Percentiles rank a stretch among this genome's conserved stretches.
These are phyloP conservation scores for Drosophila colorata DNA, from an alignment of 2,888 invertebrate genomes.

Conservation along the genomic window DNA sequence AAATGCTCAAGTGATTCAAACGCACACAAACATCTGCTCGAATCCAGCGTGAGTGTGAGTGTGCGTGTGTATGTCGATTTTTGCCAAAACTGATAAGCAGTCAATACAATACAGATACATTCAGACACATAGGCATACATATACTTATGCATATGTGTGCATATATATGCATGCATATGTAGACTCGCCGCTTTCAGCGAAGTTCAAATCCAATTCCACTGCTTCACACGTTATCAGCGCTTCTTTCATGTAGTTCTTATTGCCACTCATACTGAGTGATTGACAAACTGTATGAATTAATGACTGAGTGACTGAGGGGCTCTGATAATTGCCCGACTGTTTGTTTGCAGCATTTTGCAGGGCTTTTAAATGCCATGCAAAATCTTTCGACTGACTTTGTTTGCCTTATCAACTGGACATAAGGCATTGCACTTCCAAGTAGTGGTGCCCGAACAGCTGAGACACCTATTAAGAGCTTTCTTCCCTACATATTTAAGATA, in stretches of 20 bases:
- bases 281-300: slow-evolving; percentile 32
- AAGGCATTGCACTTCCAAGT: slow-evolving; percentile 56
- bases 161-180: slow-evolving; percentile 6
- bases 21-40: slow-evolving; percentile 46
- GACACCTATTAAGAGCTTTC: slow-evolving; percentile 35
- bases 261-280: slow-evolving; percentile 37
- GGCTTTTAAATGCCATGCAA: slow-evolving; percentile 40
- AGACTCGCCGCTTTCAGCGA: slow-evolving; percentile 52
- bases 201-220: slow-evolving; percentile 80
- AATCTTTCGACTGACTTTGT: slow-evolving; percentile 39
- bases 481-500: too few species aligned
- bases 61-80: slow-evolving; percentile 27
- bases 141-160: slow-evolving; percentile 4
- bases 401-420: slow-evolving; percentile 42
- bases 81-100: slow-evolving; percentile 65
- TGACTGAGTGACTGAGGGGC: slow-evolving; percentile 40
- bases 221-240: slow-evolving; percentile 61
- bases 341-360: slow-evolving; percentile 35
- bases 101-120: slow-evolving; percentile 35
- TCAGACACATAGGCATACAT: slow-evolving; percentile 16
- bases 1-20: slow-evolving; percentile 48
- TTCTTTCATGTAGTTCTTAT: slow-evolving; percentile 75
- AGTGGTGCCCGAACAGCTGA: slow-evolving; percentile 20
- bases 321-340: slow-evolving; percentile 42
- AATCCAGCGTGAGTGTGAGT: slow-evolving; percentile 16